Percentiles rank a stretch among this genome's conserved stretches.
Conservation (phyloP, 2,797 vertebrate species). For the Sciurus vulgaris region DNA sequence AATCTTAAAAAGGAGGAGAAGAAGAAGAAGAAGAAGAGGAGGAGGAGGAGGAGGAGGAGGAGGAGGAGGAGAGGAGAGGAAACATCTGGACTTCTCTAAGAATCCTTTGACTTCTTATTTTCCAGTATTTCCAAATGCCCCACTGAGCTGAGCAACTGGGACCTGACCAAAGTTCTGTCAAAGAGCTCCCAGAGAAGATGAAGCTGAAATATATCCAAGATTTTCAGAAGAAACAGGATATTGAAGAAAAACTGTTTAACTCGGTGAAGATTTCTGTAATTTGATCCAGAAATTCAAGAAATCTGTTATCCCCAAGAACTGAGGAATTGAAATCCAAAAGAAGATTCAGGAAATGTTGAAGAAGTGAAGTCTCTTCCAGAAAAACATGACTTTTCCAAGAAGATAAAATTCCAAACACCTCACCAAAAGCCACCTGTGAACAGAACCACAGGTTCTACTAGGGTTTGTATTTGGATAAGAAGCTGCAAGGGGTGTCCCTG, state of each 20-base stretch:
- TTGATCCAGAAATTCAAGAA: slow-evolving; percentile 92
- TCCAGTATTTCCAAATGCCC: neutral
- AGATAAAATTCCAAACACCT: slow-evolving; percentile 96
- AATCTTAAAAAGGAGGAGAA: neutral
- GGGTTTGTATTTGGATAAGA: slow-evolving; percentile 94
- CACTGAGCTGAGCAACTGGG: neutral
- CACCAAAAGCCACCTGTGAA: slow-evolving; percentile 94
- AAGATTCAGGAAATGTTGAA: slow-evolving; percentile 92
- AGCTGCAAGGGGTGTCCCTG: slow-evolving; percentile 93
- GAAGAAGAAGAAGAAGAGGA: neutral
- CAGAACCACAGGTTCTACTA: slow-evolving; percentile 96
- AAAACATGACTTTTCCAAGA: slow-evolving; percentile 90
- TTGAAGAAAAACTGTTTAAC: slow-evolving; percentile 93
- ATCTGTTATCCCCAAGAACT: slow-evolving; percentile 92
- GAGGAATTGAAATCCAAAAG: slow-evolving; percentile 92
- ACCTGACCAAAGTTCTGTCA: slow-evolving; percentile 36
- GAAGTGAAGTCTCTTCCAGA: slow-evolving; percentile 92
- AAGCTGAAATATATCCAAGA: slow-evolving; percentile 93
- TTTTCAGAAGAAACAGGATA: slow-evolving; percentile 94
- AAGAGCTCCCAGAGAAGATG: neutral
- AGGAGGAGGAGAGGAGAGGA: too few species aligned
- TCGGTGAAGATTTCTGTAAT: slow-evolving; percentile 93
- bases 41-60: too few species aligned
- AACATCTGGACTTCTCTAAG: neutral
- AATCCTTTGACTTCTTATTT: neutral